These are phyloP conservation scores for Microcebus tavaratra DNA, from an alignment of 2,113 vertebrate species.

Conservation along the genomic window DNA sequence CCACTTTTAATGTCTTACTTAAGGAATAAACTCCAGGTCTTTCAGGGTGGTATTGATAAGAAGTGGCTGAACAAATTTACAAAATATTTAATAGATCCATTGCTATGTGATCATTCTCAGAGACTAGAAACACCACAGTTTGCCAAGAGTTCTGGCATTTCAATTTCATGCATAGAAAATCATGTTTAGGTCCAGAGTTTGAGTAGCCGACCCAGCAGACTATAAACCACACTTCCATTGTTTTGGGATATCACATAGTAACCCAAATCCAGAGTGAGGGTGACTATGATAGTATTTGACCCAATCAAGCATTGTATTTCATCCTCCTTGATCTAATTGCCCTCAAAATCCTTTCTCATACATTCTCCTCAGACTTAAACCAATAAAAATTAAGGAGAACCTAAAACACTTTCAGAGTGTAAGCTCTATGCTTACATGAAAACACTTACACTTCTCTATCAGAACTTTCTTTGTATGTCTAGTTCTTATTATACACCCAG, in stretches of 20 bases:
- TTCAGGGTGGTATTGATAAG: not conserved
- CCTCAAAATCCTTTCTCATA: not conserved
- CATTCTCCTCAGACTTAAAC: not conserved
- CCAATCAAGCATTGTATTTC: not conserved
- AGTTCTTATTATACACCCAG: not conserved
- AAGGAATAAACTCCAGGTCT: not conserved
- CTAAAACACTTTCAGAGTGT: not conserved
- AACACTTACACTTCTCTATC: not conserved
- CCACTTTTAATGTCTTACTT: not conserved
- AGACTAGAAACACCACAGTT: not conserved
- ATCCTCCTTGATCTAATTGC: not conserved
- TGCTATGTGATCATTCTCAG: not conserved
- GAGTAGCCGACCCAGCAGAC: not conserved
- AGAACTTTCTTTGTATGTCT: not conserved
- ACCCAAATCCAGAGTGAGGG: not conserved
- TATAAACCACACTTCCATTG: not conserved
- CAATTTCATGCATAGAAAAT: not conserved
- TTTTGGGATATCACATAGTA: not conserved
- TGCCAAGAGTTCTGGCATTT: not conserved
- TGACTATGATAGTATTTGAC: not conserved
- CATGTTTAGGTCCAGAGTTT: not conserved
- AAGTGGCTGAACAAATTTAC: not conserved
- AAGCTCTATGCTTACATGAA: not conserved
- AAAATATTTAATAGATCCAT: not conserved
- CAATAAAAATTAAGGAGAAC: not conserved